Percentiles rank a stretch among this genome's conserved stretches.
Conservation (phyloP, 1,140 invertebrate genomes). For the Drosophila nikananu region DNA sequence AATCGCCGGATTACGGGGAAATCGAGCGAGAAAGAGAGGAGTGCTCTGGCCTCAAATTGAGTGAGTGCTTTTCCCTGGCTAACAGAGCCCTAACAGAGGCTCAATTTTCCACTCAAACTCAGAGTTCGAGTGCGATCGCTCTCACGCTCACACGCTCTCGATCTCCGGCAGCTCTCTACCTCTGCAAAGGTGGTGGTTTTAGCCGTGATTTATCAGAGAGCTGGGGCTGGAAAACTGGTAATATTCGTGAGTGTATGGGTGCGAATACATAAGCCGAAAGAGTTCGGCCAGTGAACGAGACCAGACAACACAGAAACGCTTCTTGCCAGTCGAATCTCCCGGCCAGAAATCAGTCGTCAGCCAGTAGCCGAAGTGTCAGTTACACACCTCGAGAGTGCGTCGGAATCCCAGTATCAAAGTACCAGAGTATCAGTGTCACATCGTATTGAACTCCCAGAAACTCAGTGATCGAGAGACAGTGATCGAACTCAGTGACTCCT, state of each 20-base stretch:
- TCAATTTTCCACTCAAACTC: conserved; percentile 12
- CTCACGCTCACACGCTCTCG: not conserved
- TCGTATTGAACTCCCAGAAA: conserved; percentile 33
- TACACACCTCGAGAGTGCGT: conserved; percentile 64
- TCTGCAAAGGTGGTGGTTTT: conserved; percentile 32
- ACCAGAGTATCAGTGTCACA: conserved; percentile 18
- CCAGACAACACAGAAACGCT: conserved; percentile 75
- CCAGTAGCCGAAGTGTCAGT: conserved; percentile 82
- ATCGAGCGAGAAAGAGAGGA: conserved; percentile 7
- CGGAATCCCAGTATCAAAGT: conserved; percentile 4
- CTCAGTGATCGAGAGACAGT: conserved; percentile 16
- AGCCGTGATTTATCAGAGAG: conserved; percentile 71
- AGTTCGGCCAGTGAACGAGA: conserved; percentile 59
- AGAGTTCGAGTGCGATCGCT: conserved; percentile 32
- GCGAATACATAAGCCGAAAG: conserved; percentile 52
- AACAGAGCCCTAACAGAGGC: conserved; percentile 40
- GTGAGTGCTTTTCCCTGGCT: conserved; percentile 24
- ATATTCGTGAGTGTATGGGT: conserved; percentile 22
- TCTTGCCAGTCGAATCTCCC: conserved; percentile 73
- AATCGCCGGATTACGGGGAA: conserved; percentile 44
- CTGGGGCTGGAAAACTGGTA: conserved; percentile 50
- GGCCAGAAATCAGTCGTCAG: conserved; percentile 82
- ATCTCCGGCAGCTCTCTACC: conserved; percentile 6
- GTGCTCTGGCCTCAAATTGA: not conserved
- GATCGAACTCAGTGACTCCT: conserved; percentile 29